Evolutionary conservation across 2,113 vertebrate species (phyloP), one percentile per base, ranked within the genome.

Genomic region (Pongo abelii): DNA sequence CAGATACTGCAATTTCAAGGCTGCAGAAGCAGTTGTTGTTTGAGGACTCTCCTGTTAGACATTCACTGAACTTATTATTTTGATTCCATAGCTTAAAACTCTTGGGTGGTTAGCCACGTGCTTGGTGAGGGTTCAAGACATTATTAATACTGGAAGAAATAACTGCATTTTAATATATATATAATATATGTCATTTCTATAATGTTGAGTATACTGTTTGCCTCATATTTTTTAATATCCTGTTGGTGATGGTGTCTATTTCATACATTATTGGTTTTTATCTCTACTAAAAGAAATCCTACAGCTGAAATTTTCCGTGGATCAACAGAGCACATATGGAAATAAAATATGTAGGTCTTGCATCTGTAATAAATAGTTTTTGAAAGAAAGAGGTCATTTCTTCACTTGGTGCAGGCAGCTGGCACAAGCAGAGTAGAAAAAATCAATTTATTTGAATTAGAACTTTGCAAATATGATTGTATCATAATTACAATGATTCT

Each of bases 351-450:
- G 32, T 98, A 98, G 98, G 89, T 94, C 96, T 98, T 97, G 59
- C 50, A 98, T 97, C 67, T 97, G 91, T 98, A 98, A 98, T 98
- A 98, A 98, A 98, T 98, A 98, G 94, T 94, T 98, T 98, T 97
- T 98, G 97, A 98, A 98, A 98, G 98, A 98, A 98, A 97, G 97
- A 98, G 97, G 98, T 97, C 97, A 97, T 93, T 98, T 98, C 96
- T 98, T 97, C 97, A 97, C 95, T 98, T 96, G 94, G 95, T 78
- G 81, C 87, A 98, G 96, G 93, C 93, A 98, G 97, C 89, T 98
- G 94, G 81, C 91, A 98, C 94, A 95, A 72, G 25, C 5, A 92
- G 80, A 98, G 77, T 91, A 77, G 57, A 84, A 94, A 92, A 94
- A 96, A 97, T 93, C 69, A 78, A 59, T 94, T 95, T 94, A 96